phyloP scores from a whole-genome alignment of 1,140 invertebrate genomes.

The Temnothorax curvispinosus region DNA sequence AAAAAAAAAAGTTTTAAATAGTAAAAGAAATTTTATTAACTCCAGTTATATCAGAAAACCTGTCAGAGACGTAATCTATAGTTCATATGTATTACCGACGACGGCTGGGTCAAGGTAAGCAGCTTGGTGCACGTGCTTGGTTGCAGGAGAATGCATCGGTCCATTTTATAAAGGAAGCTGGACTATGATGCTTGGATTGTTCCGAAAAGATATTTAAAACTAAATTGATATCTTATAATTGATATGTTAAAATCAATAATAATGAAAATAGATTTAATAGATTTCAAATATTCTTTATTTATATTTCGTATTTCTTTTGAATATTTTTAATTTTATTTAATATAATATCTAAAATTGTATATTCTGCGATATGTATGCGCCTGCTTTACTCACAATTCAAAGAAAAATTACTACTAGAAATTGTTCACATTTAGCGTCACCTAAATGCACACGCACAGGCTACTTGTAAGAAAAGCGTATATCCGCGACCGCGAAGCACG shows the following conservation, averaged over 20 bases:
- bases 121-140: slow-evolving; percentile 69
- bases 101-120: slow-evolving; percentile 81
- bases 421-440: slow-evolving; percentile 36
- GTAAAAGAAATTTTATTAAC: slow-evolving; percentile 3
- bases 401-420: slow-evolving; percentile 16
- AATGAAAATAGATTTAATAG: background rate
- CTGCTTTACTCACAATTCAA: background rate
- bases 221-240: background rate
- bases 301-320: background rate
- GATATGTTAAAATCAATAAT: background rate
- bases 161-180: background rate
- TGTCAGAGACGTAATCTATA: slow-evolving; percentile 72
- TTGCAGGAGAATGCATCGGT: slow-evolving; percentile 64
- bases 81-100: slow-evolving; percentile 65
- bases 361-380: background rate
- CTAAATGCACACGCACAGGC: slow-evolving; percentile 48
- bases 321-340: background rate
- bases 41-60: slow-evolving; percentile 74
- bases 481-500: slow-evolving; percentile 22
- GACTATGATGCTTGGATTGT: background rate
- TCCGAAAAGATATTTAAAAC: background rate
- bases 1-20: background rate
- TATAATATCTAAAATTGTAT: background rate
- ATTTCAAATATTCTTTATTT: background rate
- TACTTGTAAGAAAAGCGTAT: slow-evolving; percentile 13